These are phyloP conservation scores for Catostomus latipinnis DNA, from an alignment of 2,797 vertebrate species.

Conservation along the genomic window DNA sequence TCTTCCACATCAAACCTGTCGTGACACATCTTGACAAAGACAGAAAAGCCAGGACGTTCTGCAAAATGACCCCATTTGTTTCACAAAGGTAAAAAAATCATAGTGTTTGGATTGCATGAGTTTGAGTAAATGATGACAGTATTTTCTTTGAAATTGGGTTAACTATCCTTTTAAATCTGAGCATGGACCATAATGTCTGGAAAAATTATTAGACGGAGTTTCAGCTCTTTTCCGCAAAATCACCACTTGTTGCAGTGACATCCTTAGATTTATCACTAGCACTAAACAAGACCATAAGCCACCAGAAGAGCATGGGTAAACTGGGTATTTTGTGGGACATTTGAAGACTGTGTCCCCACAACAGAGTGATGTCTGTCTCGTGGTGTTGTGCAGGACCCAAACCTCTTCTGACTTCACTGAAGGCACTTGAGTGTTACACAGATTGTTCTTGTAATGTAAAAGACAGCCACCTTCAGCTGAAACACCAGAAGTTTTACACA, in stretches of 20 bases:
- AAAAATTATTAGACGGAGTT: not conserved
- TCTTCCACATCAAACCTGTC: too few species aligned
- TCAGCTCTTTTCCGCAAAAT: slow-evolving; percentile 2
- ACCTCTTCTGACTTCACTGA: slow-evolving; percentile 75
- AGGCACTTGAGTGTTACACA: slow-evolving; percentile 71
- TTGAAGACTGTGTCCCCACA: slow-evolving; percentile 6
- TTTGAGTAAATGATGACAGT: not conserved
- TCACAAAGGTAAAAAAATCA: not conserved
- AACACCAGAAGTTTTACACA: slow-evolving; percentile 73
- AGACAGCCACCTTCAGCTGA: slow-evolving; percentile 68
- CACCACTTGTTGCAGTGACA: slow-evolving; percentile 8
- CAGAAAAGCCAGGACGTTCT: too few species aligned
- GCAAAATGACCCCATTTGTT: not conserved
- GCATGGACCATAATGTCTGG: not conserved
- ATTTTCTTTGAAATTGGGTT: too few species aligned
- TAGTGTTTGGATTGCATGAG: not conserved
- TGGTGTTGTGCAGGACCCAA: slow-evolving; percentile 64
- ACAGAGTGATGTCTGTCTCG: slow-evolving; percentile 26
- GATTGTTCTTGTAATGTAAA: slow-evolving; percentile 76
- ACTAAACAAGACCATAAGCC: not conserved
- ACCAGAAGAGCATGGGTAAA: not conserved
- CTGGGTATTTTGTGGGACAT: slow-evolving; percentile 5
- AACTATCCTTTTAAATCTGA: not conserved
- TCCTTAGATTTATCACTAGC: slow-evolving; percentile 11
- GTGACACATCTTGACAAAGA: too few species aligned